Evolutionary conservation across 2,888 invertebrate species (phyloP).

Genomic region (Stenotaenia linearis): DNA sequence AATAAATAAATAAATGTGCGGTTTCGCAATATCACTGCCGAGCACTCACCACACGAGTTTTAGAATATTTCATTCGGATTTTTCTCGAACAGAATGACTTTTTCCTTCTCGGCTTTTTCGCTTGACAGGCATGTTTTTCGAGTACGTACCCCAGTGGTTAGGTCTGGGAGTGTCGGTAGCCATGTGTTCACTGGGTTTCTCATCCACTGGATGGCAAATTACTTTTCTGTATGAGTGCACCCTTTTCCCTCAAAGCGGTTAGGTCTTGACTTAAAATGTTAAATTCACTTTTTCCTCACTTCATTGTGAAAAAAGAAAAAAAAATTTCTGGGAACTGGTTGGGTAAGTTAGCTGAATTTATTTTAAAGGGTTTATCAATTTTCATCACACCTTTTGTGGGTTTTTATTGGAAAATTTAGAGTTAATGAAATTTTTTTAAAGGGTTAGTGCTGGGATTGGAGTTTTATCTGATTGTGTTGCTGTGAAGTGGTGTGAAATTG

Average conservation of each 20-base stretch:
- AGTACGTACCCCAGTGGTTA: neutral
- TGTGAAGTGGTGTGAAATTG: too few species aligned
- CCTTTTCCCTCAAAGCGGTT: conserved; percentile 3
- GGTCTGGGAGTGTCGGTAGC: conserved; percentile 5
- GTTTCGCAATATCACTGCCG: neutral
- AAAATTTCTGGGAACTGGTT: neutral
- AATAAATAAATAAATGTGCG: neutral
- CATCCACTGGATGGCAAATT: conserved; percentile 10
- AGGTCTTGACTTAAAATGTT: neutral
- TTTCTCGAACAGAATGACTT: neutral
- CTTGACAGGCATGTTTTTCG: neutral
- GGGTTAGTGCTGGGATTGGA: too few species aligned
- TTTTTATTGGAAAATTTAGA: too few species aligned
- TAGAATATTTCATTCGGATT: neutral
- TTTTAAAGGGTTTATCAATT: too few species aligned
- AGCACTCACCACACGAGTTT: neutral
- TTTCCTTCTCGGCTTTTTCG: neutral
- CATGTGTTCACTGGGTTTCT: conserved; percentile 2
- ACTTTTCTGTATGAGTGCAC: conserved; percentile 2
- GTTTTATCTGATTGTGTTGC: too few species aligned
- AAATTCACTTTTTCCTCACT: neutral
- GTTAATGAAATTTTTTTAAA: too few species aligned
- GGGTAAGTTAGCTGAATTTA: neutral
- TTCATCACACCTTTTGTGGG: too few species aligned
- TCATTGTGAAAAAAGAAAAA: neutral